phyloP scores from a whole-genome alignment of 1,140 invertebrate genomes.

The Chironomus tepperi region DNA sequence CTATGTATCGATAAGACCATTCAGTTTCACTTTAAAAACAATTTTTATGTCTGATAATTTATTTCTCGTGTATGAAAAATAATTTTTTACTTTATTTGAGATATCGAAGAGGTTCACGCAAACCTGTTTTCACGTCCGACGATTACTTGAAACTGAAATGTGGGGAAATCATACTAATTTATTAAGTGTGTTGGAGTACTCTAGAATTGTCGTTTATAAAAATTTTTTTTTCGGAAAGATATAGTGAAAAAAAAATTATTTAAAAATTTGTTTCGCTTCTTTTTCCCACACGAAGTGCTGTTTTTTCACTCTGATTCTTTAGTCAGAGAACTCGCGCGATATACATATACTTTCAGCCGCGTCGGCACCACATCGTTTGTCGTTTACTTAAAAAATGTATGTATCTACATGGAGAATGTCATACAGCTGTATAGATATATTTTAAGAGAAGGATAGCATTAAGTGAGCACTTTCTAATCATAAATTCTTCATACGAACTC shows the following conservation, averaged over 20 bases:
- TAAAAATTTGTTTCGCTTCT: not conserved
- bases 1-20: not conserved
- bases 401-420: not conserved
- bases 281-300: constrained; percentile 4
- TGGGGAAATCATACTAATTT: not conserved
- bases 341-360: not conserved
- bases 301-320: not conserved
- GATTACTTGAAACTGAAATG: not conserved
- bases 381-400: not conserved
- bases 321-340: not conserved
- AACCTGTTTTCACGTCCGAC: constrained; percentile 11
- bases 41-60: not conserved
- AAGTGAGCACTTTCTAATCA: not conserved
- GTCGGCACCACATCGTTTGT: not conserved
- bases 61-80: not conserved
- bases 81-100: too few species aligned
- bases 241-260: too few species aligned
- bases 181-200: not conserved
- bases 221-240: not conserved
- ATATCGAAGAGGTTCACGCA: not conserved
- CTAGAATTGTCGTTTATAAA: not conserved
- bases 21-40: not conserved
- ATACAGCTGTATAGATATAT: too few species aligned
- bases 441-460: not conserved
- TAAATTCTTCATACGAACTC: not conserved